Conservation (phyloP, 2,797 vertebrate species). For the Trichosurus vulpecula region DNA sequence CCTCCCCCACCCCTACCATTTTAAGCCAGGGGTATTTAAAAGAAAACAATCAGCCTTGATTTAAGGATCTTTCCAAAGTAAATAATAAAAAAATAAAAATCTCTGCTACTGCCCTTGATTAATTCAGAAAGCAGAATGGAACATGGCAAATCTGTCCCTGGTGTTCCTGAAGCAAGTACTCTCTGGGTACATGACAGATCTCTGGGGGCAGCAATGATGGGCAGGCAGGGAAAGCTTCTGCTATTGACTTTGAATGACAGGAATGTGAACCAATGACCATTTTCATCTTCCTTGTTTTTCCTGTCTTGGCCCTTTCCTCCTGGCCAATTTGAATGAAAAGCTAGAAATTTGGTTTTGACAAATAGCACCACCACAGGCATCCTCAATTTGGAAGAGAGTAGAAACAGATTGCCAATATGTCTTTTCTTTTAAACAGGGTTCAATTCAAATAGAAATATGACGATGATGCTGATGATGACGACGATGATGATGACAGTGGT, state of each 20-base stretch:
- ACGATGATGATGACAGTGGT: not conserved
- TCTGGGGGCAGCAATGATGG: not conserved
- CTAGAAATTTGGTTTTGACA: not conserved
- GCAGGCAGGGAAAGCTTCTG: not conserved
- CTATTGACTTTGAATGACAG: not conserved
- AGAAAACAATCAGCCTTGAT: conserved; percentile 29
- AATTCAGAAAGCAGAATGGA: conserved; percentile 28
- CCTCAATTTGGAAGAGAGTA: not conserved
- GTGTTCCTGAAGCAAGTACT: not conserved
- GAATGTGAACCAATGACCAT: not conserved
- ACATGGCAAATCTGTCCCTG: not conserved
- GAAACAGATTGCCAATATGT: not conserved
- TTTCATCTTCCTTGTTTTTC: not conserved
- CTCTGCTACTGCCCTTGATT: not conserved
- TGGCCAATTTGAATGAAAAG: not conserved
- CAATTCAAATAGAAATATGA: not conserved
- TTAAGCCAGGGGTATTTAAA: conserved; percentile 2
- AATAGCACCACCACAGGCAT: not conserved
- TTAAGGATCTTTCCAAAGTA: conserved; percentile 23
- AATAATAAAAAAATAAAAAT: not conserved
- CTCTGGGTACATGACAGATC: conserved; percentile 4
- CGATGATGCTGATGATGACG: not conserved
- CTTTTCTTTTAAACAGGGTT: not conserved
- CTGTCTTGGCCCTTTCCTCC: not conserved
- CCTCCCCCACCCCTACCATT: not conserved